Evolutionary conservation across 2,888 invertebrate species (phyloP), one percentile per base, ranked within the genome.

Genomic region (Empis stercorea): DNA sequence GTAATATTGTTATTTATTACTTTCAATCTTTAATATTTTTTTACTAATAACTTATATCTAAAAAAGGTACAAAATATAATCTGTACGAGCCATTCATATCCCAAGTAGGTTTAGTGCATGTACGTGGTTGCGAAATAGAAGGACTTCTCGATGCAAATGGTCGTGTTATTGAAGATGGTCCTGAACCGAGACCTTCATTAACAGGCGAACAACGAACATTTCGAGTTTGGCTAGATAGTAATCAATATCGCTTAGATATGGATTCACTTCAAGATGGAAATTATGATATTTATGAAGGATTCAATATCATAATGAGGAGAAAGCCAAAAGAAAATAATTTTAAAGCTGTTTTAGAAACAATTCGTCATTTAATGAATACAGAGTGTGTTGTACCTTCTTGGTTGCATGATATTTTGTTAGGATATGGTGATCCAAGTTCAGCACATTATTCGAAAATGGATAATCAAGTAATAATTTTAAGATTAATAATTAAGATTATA

Each of bases 301-400:
- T 99, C 70, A 99, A 96, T 66, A 84, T 99, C 45, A 80, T 99
- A 48, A 87, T 99, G 81, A 78, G 99, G 34, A 78, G 99, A n/a
- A 97, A 97, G 66, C 97, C 99, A 0, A 99, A 99, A 62, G 96
- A 99, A 71, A 99, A 99, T 66, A 99, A 99, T 70, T 99, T 99
- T 71, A 99, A 99, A 71, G 99, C 99, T 0, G 99, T 99, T 1
- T 71, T 99, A 57, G 96, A 97, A 69, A 99, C 99, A 0, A 99
- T 99, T 50, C 75, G 99, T 3, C 94, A 97, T 70, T 75, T 99
- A 55, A 96, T 99, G 95, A 99, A 99, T 65, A 97, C 97, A 0
- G 89, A 93, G 66, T 96, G 94, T 65, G 94, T 96, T 11, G 95
- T 96, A 5, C 95, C 95, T 0, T 86, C 91, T 55, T 94, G 93